Conservation (phyloP, 2,113 vertebrate species). For the Paramisgurnus dabryanus region DNA sequence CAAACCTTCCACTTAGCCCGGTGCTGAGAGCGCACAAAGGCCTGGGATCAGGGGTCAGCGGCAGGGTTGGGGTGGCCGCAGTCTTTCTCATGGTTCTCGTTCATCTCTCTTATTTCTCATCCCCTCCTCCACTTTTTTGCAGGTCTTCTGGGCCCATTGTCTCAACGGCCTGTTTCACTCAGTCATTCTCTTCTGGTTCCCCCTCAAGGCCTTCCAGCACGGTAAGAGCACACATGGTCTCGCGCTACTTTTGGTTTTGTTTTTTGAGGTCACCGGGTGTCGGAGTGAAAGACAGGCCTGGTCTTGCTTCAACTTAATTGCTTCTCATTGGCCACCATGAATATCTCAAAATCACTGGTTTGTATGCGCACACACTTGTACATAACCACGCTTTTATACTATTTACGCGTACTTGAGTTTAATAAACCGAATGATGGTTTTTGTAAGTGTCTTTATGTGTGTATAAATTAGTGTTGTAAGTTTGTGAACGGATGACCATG, state of each 20-base stretch:
- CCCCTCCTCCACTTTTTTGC: conserved; percentile 64
- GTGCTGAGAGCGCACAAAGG: conserved; percentile 86
- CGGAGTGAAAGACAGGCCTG: conserved; percentile 2
- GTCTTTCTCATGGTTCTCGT: conserved; percentile 87
- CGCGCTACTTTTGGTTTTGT: conserved; percentile 30
- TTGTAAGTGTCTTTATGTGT: not conserved
- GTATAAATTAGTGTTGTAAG: not conserved
- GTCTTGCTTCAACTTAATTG: conserved; percentile 46
- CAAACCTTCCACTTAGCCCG: conserved; percentile 93
- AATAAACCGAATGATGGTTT: not conserved
- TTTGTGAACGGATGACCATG: conserved; percentile 35
- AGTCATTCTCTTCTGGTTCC: conserved; percentile 99
- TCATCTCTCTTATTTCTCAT: conserved; percentile 51
- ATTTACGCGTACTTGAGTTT: conserved; percentile 10
- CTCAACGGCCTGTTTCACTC: conserved; percentile 99
- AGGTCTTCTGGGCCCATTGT: conserved; percentile 99
- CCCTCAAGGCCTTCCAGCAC: conserved; percentile 95
- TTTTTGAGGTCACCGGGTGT: conserved; percentile 12
- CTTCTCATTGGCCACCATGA: conserved; percentile 37
- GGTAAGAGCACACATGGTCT: conserved; percentile 81
- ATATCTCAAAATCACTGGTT: conserved; percentile 40
- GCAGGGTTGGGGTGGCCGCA: conserved; percentile 82
- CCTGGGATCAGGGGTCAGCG: conserved; percentile 86
- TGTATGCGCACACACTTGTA: conserved; percentile 24
- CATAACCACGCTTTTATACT: not conserved